Base-by-base conservation (phyloP, 2,888 invertebrate genomes). In the Caenorhabditis virilis region DNA sequence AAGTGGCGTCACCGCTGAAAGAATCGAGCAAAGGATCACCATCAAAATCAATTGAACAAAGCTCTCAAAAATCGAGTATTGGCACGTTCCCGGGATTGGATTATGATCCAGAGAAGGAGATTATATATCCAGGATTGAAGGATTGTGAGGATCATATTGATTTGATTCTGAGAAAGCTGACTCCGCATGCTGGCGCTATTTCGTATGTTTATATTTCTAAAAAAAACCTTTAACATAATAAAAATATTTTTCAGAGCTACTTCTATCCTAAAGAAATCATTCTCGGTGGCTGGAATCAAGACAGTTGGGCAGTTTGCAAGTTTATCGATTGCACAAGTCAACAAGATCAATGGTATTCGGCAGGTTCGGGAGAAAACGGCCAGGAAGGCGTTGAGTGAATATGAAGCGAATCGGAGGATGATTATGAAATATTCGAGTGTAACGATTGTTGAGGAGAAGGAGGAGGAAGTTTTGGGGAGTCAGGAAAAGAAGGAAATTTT, bases 261-360 rank as follows among this genome's bases (percentile, higher is more conserved):
- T 18, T 42, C 42, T 13, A 42, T 42, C 5, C 15, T 42, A 0
- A 43, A 25, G 7, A 30, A 33, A 42, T 50, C 60, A n/a, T 38
- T 60, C 2, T 23, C 15, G 1, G 3, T 7, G 15, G 42, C 47
- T 13, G 45, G 41, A 2, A 30, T 62, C 11, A 38, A 33, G 9
- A 57, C 62, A 4, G 22, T 62, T 20, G 62, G 62, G 26, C 52
- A 62, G 1, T 52, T 62, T 15, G 56, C 62, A 9, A 13, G 42
- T 6, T 30, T 57, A 5, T 23, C 62, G 5, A 43, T 22, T 13
- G 18, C 13, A 2, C 36, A 53, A 3, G 23, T 62, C 20, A 45
- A 35, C 11, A 53, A 62, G 18, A 18, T 57, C 7, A 33, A 38
- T n/a, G 55, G 61, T 27, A 50, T 62, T 33, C 51, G 52, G 18